phyloP scores from a whole-genome alignment of 2,888 invertebrate species.

The Eubasilissa splendida region DNA sequence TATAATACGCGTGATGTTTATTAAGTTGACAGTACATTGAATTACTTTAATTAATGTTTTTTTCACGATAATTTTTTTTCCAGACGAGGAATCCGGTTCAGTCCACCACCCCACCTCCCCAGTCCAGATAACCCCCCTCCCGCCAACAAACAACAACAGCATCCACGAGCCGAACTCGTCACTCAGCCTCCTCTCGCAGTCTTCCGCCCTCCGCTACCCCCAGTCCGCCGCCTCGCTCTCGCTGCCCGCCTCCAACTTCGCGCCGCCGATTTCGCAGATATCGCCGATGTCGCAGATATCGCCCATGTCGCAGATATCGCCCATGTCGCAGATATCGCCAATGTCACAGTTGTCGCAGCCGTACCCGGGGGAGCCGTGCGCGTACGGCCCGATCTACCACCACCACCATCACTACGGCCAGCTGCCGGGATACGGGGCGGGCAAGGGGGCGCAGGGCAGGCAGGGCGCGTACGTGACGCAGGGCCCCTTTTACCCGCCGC shows the following conservation, averaged over 20 bases:
- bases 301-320: neutral
- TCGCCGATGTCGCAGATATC: neutral
- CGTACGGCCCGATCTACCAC: slow-evolving; percentile 76
- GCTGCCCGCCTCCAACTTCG: slow-evolving; percentile 19
- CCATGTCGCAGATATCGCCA: slow-evolving; percentile 10
- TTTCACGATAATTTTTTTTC: slow-evolving; percentile 49
- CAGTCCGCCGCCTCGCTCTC: slow-evolving; percentile 13
- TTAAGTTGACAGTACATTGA: too few relatives aligned
- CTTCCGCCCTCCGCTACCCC: slow-evolving; percentile 9
- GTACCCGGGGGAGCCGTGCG: slow-evolving; percentile 77
- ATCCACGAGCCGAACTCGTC: slow-evolving; percentile 56
- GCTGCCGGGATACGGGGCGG: slow-evolving; percentile 41
- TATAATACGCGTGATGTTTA: too few relatives aligned
- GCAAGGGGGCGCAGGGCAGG: slow-evolving; percentile 30
- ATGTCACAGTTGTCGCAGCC: slow-evolving; percentile 68
- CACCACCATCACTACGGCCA: slow-evolving; percentile 67
- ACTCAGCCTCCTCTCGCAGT: slow-evolving; percentile 20
- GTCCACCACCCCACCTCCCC: slow-evolving; percentile 57
- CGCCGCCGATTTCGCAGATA: slow-evolving; percentile 10
- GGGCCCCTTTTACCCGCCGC: slow-evolving; percentile 32
- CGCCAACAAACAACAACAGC: slow-evolving; percentile 61
- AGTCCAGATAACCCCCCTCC: slow-evolving; percentile 58
- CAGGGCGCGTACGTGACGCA: slow-evolving; percentile 17
- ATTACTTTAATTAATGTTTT: neutral
- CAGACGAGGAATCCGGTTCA: slow-evolving; percentile 63